Base-by-base conservation (phyloP, 2,797 vertebrate genomes). In the Nasua narica region DNA sequence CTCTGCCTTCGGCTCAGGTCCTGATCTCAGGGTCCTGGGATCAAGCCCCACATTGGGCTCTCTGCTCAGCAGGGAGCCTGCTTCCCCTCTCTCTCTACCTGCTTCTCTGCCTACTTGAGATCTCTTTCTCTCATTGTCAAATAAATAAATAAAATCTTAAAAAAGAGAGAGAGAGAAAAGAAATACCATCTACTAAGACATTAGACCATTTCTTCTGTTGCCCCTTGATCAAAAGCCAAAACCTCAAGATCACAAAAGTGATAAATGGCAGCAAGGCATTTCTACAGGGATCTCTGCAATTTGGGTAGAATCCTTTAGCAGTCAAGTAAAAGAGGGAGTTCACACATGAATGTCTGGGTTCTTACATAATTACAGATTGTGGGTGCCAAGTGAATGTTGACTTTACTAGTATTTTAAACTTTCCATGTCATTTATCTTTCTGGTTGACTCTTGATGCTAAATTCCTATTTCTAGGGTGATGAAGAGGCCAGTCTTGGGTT, bases 401-500 rank as follows among this genome's bases (percentile, higher is more conserved):
- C 76, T 96, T 91, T 9, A 62, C 15, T 93, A 48, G 43, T 7
- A 29, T 56, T 94, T 91, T 72, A 37, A 21, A 69, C 0, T 21
- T 11, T 46, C n/a, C 25, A 11, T 83, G 54, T 5, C 0, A 8
- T 37, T 94, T 69, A 48, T 9, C 81, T 96, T 50, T 72, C 82
- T 87, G 40, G 27, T 69, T 84, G 48, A 95, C 54, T 23, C 52
- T 25, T 98, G 14, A 95, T 8, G 0, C 0, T 32, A 37, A 95
- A 1, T 97, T 94, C 62, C 67, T 90, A 0, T 97, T 86, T 96
- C n/a, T 90, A 99, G 99, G 99, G 99, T 0, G 99, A 99, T 79
- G 99, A 99, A 97, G 99, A 99, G 98, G 99, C 99, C 93, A 99
- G 99, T 96, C 98, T 99, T 48, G 99, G 99, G 25, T 99, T 99